Evolutionary conservation across 2,888 invertebrate genomes (phyloP).

Genomic region (Cetonia aurata): DNA sequence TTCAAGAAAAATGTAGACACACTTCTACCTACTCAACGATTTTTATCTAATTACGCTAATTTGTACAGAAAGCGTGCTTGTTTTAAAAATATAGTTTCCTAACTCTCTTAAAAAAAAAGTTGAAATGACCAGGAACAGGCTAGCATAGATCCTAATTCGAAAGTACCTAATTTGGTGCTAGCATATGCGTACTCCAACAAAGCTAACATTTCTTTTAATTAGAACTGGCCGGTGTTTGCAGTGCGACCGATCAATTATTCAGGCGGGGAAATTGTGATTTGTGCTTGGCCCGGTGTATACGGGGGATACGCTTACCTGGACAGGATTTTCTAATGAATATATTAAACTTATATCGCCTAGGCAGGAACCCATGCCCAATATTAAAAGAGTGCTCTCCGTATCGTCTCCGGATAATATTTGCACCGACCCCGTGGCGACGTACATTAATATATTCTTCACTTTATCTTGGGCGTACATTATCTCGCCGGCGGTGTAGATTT

Average conservation of each 20-base stretch:
- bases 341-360: conserved; percentile 52
- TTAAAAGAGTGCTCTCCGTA: conserved; percentile 53
- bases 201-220: conserved; percentile 14
- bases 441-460: conserved; percentile 50
- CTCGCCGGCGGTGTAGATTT: conserved; percentile 53
- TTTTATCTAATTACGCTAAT: too few species aligned
- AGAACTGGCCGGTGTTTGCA: neutral
- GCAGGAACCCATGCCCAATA: conserved; percentile 52
- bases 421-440: conserved; percentile 51
- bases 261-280: conserved; percentile 14
- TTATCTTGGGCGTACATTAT: conserved; percentile 50
- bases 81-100: too few species aligned
- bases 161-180: too few species aligned
- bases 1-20: too few species aligned
- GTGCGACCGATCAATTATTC: conserved; percentile 13
- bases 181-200: neutral
- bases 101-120: too few species aligned
- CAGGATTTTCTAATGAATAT: conserved; percentile 47
- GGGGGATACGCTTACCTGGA: conserved; percentile 47
- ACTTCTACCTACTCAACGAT: too few species aligned
- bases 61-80: too few species aligned
- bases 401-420: conserved; percentile 54
- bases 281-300: neutral
- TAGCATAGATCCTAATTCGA: too few species aligned
- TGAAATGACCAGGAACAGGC: too few species aligned